phyloP scores from a whole-genome alignment of 2,797 vertebrate species.

The Argentina silus region DNA sequence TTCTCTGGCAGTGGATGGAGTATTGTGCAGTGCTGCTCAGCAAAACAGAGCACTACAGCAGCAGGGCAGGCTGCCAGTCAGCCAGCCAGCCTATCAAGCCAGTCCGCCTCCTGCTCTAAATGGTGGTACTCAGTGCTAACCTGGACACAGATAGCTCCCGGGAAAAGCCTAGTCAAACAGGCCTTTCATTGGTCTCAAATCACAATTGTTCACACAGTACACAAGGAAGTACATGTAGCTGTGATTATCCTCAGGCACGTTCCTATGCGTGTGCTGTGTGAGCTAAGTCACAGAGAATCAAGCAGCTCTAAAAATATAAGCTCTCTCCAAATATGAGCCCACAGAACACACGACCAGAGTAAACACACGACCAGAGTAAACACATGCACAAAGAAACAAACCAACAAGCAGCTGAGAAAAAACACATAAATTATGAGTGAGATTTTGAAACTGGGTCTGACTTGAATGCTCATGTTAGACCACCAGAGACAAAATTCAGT shows the following conservation, averaged over 20 bases:
- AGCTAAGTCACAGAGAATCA: neutral
- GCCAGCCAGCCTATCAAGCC: slow-evolving; percentile 37
- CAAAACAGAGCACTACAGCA: slow-evolving; percentile 44
- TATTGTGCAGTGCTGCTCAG: slow-evolving; percentile 48
- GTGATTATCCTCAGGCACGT: neutral
- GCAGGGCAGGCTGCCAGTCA: slow-evolving; percentile 35
- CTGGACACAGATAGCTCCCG: slow-evolving; percentile 16
- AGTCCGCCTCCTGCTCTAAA: neutral
- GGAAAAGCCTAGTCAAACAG: slow-evolving; percentile 20
- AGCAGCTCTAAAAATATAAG: neutral
- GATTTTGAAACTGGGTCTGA: slow-evolving; percentile 45
- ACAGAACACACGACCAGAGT: neutral
- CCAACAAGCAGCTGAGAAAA: neutral
- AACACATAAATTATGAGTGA: slow-evolving; percentile 35
- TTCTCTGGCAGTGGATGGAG: slow-evolving; percentile 43
- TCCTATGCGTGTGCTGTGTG: neutral
- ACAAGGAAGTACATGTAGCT: neutral
- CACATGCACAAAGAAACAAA: slow-evolving; percentile 24
- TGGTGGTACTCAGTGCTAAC: slow-evolving; percentile 22
- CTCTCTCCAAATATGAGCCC: slow-evolving; percentile 19
- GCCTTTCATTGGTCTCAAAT: slow-evolving; percentile 7
- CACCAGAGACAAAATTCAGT: slow-evolving; percentile 22
- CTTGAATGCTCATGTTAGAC: slow-evolving; percentile 22
- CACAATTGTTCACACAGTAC: neutral
- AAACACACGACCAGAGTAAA: neutral